Evolutionary conservation across 2,113 vertebrate genomes (phyloP).

Genomic region (Nibea albiflora): DNA sequence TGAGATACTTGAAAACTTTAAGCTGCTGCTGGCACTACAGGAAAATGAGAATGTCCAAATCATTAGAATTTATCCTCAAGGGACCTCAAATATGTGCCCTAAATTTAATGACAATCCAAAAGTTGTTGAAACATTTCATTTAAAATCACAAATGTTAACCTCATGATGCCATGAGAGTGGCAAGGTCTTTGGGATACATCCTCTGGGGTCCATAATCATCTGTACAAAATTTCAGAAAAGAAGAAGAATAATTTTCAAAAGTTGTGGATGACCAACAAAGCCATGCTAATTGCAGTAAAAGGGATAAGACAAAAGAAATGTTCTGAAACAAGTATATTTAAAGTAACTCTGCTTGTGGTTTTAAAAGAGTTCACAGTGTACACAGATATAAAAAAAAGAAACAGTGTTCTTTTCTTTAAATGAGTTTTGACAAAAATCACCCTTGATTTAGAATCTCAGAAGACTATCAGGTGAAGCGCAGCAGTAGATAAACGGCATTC

Average conservation of each 20-base stretch:
- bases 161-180: background rate
- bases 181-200: background rate
- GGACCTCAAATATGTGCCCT: background rate
- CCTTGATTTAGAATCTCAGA: slow-evolving; percentile 16
- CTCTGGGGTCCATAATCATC: background rate
- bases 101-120: background rate
- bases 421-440: background rate
- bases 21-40: background rate
- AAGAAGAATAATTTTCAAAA: background rate
- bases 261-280: background rate
- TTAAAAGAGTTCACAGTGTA: background rate
- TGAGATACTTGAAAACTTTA: background rate
- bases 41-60: background rate
- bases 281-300: background rate
- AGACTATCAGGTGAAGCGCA: slow-evolving; percentile 7
- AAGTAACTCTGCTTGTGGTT: background rate
- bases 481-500: slow-evolving; percentile 4
- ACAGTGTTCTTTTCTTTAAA: background rate
- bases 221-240: too few relatives aligned
- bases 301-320: background rate
- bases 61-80: background rate
- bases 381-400: background rate
- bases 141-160: background rate
- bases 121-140: background rate
- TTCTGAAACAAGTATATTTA: background rate